phyloP scores from a whole-genome alignment of 2,888 invertebrate species.

The Emmelina monodactyla region DNA sequence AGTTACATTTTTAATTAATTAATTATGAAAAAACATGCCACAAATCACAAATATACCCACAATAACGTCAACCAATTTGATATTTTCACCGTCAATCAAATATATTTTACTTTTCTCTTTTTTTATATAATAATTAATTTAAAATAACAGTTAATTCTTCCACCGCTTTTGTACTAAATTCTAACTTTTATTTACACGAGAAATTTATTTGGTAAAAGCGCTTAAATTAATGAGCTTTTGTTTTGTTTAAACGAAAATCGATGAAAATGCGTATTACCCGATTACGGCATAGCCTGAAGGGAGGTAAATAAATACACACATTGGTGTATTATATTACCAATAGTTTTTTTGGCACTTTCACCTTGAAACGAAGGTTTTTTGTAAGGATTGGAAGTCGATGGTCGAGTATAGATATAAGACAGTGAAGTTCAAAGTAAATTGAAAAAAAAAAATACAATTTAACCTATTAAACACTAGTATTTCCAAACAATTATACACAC shows the following conservation, averaged over 20 bases:
- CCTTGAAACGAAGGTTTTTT: no score
- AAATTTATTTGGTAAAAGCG: constrained; percentile 57
- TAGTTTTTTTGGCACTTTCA: constrained; percentile 1
- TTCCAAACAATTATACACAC: constrained; percentile 58
- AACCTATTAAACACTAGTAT: constrained; percentile 44
- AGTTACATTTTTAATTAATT: no score
- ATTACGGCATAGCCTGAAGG: no score
- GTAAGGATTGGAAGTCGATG: no score
- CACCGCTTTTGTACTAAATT: constrained; percentile 59
- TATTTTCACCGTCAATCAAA: no score
- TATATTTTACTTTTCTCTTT: no score
- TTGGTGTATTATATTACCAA: not conserved
- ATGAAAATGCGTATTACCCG: constrained; percentile 9
- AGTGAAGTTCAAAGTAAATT: no score
- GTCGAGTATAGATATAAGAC: constrained; percentile 15
- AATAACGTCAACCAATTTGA: no score
- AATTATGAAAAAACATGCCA: no score
- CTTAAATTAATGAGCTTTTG: constrained; percentile 21
- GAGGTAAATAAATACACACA: not conserved
- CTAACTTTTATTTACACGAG: constrained; percentile 51
- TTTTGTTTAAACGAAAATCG: constrained; percentile 15
- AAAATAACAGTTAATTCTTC: constrained; percentile 27
- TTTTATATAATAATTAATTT: not conserved
- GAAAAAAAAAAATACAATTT: no score
- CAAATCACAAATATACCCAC: no score